phyloP scores from a whole-genome alignment of 1,140 invertebrate genomes.

The Penaeus japonicus region DNA sequence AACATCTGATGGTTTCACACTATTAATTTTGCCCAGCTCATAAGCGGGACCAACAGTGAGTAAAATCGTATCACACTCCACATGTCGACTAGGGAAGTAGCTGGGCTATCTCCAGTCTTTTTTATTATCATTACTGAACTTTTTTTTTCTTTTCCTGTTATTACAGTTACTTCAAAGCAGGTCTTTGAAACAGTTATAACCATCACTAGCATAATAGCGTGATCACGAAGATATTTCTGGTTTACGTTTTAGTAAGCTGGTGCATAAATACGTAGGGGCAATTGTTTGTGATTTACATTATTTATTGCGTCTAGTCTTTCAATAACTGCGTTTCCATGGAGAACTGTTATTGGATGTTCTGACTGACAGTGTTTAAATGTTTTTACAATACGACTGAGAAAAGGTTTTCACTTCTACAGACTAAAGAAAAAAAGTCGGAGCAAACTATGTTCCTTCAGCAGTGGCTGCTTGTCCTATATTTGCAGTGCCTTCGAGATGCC shows the following conservation, averaged over 20 bases:
- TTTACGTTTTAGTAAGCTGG: slow-evolving; percentile 6
- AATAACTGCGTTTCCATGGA: not conserved
- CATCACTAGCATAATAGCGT: not conserved
- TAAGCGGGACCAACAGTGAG: no score
- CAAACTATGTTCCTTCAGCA: no score
- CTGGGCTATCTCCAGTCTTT: not conserved
- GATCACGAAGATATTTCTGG: not conserved
- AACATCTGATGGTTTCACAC: no score
- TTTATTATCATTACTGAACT: not conserved
- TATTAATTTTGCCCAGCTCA: no score
- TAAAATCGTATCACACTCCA: not conserved
- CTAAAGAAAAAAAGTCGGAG: no score
- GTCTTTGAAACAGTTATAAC: not conserved
- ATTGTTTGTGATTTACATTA: not conserved
- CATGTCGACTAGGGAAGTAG: not conserved
- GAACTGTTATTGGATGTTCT: no score
- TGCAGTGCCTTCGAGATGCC: no score
- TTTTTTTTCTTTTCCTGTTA: not conserved
- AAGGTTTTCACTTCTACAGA: no score
- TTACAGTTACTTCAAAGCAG: not conserved
- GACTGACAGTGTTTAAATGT: no score
- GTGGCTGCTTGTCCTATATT: no score
- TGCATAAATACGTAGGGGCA: not conserved
- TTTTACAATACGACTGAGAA: no score
- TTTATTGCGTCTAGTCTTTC: not conserved